These are phyloP conservation scores for Gonioctena quinquepunctata DNA, from an alignment of 1,140 invertebrate species.

Conservation along the genomic window DNA sequence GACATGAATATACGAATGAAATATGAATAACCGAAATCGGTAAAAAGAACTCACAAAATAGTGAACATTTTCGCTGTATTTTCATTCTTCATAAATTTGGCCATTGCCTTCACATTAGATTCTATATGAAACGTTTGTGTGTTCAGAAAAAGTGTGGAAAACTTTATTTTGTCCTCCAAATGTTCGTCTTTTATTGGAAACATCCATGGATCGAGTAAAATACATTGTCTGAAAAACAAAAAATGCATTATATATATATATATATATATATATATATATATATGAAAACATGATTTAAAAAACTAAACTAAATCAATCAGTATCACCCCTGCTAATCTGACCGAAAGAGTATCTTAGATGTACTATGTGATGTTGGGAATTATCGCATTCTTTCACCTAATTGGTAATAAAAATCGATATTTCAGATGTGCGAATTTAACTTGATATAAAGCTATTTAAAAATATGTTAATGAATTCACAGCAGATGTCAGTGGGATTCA, in stretches of 20 bases:
- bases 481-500: too few species aligned
- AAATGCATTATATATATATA: not conserved
- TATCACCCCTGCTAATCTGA: too few species aligned
- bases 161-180: constrained; percentile 56
- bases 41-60: constrained; percentile 60
- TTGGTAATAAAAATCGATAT: too few species aligned
- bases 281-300: not conserved
- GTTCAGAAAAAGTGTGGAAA: constrained; percentile 68
- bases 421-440: too few species aligned
- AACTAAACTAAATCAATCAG: not conserved
- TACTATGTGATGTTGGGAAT: too few species aligned
- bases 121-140: constrained; percentile 70
- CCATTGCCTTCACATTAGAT: constrained; percentile 64
- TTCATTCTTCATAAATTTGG: constrained; percentile 48
- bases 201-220: constrained; percentile 73
- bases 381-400: too few species aligned
- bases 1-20: too few species aligned
- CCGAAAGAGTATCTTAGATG: too few species aligned
- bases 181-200: constrained; percentile 64
- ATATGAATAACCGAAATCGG: too few species aligned
- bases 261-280: not conserved
- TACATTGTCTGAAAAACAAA: constrained; percentile 57
- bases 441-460: too few species aligned
- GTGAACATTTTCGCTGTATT: constrained; percentile 57
- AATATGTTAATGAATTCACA: too few species aligned